A percentile compares a stretch with the other conserved stretches of the same genome.
phyloP scores from a whole-genome alignment of 2,888 invertebrate species.

The Ophion slaviceki region DNA sequence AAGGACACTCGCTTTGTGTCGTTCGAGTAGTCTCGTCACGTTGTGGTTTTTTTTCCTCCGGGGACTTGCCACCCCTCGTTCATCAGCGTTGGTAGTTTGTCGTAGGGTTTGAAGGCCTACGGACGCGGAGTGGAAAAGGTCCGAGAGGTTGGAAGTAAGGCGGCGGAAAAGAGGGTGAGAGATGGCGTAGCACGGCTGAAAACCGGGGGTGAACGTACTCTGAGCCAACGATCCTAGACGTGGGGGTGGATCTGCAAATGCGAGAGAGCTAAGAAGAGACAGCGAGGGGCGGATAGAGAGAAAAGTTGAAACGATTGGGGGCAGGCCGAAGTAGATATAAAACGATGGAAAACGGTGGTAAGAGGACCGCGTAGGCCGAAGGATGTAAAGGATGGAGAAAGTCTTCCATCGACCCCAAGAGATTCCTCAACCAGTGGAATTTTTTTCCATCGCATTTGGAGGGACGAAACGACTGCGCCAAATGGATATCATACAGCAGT shows the following conservation, averaged over 20 bases:
- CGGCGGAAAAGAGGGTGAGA: not conserved
- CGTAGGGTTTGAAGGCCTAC: conserved; percentile 20
- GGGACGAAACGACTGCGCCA: conserved; percentile 16
- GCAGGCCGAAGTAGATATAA: conserved; percentile 30
- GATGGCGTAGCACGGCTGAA: conserved; percentile 17
- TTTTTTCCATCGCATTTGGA: conserved; percentile 45
- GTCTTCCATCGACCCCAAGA: conserved; percentile 62
- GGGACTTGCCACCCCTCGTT: conserved; percentile 57
- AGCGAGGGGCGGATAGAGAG: not conserved
- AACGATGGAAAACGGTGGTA: conserved; percentile 56
- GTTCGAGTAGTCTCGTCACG: conserved; percentile 71
- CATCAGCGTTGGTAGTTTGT: conserved; percentile 30
- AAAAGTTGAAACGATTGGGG: not conserved
- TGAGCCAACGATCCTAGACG: conserved; percentile 40
- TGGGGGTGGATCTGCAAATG: conserved; percentile 21
- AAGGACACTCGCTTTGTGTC: conserved; percentile 72
- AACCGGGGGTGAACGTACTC: conserved; percentile 59
- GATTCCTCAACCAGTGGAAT: conserved; percentile 22
- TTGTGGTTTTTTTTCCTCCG: conserved; percentile 68
- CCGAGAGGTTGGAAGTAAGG: conserved; percentile 20
- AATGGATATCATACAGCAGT: conserved; percentile 18
- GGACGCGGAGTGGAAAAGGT: conserved; percentile 33
- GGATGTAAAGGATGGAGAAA: conserved; percentile 48
- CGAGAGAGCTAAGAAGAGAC: conserved; percentile 11
- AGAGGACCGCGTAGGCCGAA: conserved; percentile 46